phyloP scores from a whole-genome alignment of 2,113 vertebrate genomes.

The Rhinoptilus africanus region DNA sequence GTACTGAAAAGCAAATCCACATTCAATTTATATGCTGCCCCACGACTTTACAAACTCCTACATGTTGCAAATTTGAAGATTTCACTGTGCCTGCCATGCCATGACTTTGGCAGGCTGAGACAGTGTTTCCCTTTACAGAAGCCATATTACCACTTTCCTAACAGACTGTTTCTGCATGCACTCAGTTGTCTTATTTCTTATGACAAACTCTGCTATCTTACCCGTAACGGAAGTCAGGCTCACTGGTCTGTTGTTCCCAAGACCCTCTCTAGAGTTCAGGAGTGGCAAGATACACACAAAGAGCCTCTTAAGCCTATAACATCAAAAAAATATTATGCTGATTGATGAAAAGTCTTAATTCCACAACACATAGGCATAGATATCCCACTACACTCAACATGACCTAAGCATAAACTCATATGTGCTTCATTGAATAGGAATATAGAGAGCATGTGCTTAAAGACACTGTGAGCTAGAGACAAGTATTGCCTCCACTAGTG shows the following conservation, averaged over 20 bases:
- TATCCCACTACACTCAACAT: neutral
- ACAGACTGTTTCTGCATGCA: neutral
- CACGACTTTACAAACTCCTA: neutral
- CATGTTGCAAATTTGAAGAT: neutral
- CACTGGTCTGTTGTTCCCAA: neutral
- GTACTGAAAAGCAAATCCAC: neutral
- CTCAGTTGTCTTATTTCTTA: neutral
- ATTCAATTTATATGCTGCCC: neutral
- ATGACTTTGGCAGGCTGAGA: neutral
- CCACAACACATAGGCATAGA: neutral
- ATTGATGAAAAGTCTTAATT: neutral
- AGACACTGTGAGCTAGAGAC: neutral
- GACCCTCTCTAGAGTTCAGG: neutral
- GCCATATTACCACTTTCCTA: neutral
- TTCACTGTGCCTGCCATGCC: neutral
- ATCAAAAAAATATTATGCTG: neutral
- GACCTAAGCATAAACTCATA: neutral
- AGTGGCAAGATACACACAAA: neutral
- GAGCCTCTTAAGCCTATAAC: neutral
- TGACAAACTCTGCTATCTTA: neutral
- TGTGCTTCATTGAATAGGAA: neutral
- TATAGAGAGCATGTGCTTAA: neutral
- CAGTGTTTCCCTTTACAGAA: neutral
- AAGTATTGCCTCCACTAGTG: neutral
- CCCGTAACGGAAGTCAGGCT: neutral